Conservation (phyloP, 1,140 invertebrate species). For the Drosophila gunungcola region DNA sequence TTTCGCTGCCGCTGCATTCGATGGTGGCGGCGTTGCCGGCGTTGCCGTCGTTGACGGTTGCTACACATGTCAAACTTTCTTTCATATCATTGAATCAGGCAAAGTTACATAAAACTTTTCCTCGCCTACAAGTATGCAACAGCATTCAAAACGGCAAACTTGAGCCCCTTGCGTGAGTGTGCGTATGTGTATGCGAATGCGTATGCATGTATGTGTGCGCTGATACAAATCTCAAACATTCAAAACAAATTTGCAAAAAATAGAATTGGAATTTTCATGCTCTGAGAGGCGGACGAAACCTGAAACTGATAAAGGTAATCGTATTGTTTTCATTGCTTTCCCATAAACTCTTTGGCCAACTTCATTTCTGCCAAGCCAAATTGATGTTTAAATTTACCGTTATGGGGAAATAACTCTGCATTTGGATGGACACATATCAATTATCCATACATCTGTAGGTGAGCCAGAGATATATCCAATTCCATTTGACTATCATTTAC, state of each 20-base stretch:
- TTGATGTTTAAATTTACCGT: slow-evolving; percentile 41
- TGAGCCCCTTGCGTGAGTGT: slow-evolving; percentile 4
- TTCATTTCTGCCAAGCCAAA: slow-evolving; percentile 16
- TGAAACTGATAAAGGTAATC: slow-evolving; percentile 50
- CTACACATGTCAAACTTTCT: slow-evolving; percentile 65
- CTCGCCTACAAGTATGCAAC: slow-evolving; percentile 56
- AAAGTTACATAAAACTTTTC: slow-evolving; percentile 61
- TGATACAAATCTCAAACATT: slow-evolving; percentile 49
- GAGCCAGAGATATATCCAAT: not conserved
- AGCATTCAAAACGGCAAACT: slow-evolving; percentile 35
- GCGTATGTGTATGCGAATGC: not conserved
- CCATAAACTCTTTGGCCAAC: slow-evolving; percentile 34
- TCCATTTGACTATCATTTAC: not conserved
- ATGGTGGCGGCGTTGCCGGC: slow-evolving; percentile 10
- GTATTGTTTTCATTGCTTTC: slow-evolving; percentile 45
- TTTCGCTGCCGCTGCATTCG: slow-evolving; percentile 32
- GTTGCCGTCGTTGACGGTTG: slow-evolving; percentile 24
- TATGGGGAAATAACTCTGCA: not conserved
- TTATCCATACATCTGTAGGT: not conserved
- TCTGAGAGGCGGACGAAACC: not conserved
- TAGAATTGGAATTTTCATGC: slow-evolving; percentile 27
- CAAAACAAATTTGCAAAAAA: slow-evolving; percentile 46
- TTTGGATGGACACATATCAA: too few species aligned
- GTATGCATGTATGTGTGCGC: slow-evolving; percentile 1
- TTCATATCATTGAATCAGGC: slow-evolving; percentile 64